Evolutionary conservation across 2,797 vertebrate species (phyloP).

Genomic region (Gorsachius magnificus): DNA sequence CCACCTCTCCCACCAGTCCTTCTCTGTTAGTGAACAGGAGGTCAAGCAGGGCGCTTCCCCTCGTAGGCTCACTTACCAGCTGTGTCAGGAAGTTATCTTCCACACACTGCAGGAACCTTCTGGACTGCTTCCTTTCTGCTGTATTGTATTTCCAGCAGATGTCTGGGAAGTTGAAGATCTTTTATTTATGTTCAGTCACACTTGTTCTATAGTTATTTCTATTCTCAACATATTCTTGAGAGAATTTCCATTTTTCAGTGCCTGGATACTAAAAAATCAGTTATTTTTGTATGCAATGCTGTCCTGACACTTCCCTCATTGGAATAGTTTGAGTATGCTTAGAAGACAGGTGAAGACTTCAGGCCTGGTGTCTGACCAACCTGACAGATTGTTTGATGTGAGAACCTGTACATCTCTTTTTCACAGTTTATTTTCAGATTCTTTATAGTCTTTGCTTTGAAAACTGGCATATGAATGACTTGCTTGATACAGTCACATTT

Average conservation of each 20-base stretch:
- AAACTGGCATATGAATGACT: background rate
- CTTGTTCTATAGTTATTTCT: background rate
- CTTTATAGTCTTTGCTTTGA: background rate
- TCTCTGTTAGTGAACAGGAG: too few relatives aligned
- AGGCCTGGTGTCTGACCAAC: background rate
- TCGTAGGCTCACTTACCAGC: too few relatives aligned
- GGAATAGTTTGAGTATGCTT: background rate
- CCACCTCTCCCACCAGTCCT: too few relatives aligned
- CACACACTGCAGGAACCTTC: too few relatives aligned
- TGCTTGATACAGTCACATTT: background rate
- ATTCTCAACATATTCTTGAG: background rate
- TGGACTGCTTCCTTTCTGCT: too few relatives aligned
- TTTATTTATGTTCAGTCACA: background rate
- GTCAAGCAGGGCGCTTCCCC: too few relatives aligned
- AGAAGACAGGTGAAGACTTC: background rate
- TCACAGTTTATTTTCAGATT: background rate
- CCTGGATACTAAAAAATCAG: background rate
- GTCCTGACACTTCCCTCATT: background rate
- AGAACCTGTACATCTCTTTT: background rate
- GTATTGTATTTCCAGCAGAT: too few relatives aligned
- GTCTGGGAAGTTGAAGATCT: too few relatives aligned
- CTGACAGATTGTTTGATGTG: background rate
- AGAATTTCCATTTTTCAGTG: background rate
- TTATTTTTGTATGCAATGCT: background rate
- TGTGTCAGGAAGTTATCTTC: too few relatives aligned